Conservation (phyloP, 1,140 invertebrate genomes). For the Hesperophylax magnus region DNA sequence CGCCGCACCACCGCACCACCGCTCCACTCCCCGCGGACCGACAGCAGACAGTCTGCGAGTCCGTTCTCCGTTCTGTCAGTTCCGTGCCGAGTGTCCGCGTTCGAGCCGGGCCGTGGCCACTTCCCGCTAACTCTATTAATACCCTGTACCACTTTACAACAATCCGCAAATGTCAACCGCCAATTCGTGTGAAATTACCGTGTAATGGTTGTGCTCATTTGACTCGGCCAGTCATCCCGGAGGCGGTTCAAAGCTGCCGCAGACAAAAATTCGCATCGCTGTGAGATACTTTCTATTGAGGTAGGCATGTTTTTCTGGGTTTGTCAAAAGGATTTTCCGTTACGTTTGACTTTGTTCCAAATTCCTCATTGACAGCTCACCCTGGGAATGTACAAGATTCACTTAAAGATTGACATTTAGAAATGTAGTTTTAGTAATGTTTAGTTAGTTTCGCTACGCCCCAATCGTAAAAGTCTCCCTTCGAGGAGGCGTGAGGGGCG, state of each 20-base stretch:
- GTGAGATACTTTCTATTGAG: conserved; percentile 20
- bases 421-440: background rate
- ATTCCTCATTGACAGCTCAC: too few species aligned
- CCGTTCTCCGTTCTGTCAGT: background rate
- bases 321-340: background rate
- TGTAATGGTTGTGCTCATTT: conserved; percentile 5
- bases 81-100: conserved; percentile 2
- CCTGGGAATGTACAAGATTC: too few species aligned
- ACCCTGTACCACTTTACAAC: conserved; percentile 21
- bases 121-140: conserved; percentile 27
- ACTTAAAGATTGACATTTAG: too few species aligned
- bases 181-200: conserved; percentile 23
- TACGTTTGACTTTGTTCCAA: background rate
- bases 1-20: too few species aligned
- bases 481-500: background rate
- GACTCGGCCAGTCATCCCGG: background rate
- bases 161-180: conserved; percentile 41
- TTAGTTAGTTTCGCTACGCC: background rate
- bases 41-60: background rate
- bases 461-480: background rate
- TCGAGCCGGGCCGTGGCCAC: background rate
- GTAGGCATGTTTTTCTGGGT: conserved; percentile 27
- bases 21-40: background rate
- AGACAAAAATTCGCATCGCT: background rate
- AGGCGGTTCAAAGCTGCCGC: background rate